Base-by-base conservation (phyloP, 2,888 invertebrate genomes). In the Andrena dorsata region DNA sequence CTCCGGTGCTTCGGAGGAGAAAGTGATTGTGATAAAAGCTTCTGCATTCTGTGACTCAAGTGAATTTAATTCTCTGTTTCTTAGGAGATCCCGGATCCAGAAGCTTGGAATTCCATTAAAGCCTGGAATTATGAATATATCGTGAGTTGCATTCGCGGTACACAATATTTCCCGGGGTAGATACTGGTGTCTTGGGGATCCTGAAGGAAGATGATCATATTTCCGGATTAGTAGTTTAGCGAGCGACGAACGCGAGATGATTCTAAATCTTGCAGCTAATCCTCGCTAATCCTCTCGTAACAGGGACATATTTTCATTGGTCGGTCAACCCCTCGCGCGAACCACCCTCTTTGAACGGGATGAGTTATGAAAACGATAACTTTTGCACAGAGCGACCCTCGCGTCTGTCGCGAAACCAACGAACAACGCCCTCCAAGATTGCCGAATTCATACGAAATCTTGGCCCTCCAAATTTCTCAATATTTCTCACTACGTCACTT, bases 241-340 rank as follows among this genome's bases (percentile, higher is more conserved):
- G 83, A 71, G 74, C 70, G 32, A 20, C 16, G 79, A 80, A 73
- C 75, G 75, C 47, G 75, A 90, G 91, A 90, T 90, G 85, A 90
- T 81, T 86, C 88, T 92, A 92, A 92, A 92, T 92, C 91, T 90
- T 87, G 80, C 65, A 41, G 77, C 85, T 91, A 92, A 92, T 90
- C 90, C 91, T 70, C 79, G 88, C 86, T 90, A 92, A 93, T 93
- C 90, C 91, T 84, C 84, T 89, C 87, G 90, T 92, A 92, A 93
- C 91, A 88, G 86, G 86, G 89, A 88, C 91, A 90, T 92, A 93
- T 92, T 92, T 91, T 87, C 87, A 90, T 86, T 86, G 86, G 87
- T 64, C 82, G 84, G 83, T 84, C 80, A 80, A 80, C 75, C 77
- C 80, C 75, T 60, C n/a, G 74, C 51, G 56, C 13, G 23, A 60